phyloP scores from a whole-genome alignment of 2,888 invertebrate species.

The Lissonota sp. region DNA sequence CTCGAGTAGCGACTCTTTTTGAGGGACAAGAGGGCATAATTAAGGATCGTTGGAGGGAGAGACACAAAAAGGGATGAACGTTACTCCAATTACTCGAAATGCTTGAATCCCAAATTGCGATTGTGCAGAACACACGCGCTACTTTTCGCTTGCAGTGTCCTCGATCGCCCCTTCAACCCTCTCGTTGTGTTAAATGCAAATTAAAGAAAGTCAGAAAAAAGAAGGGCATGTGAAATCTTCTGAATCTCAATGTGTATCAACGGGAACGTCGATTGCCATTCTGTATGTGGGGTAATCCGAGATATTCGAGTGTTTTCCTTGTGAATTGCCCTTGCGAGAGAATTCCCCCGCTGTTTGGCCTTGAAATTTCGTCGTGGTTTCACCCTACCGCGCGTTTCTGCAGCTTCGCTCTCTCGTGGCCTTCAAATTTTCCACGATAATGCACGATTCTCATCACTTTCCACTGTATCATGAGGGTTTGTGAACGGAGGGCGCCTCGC shows the following conservation, averaged over 20 bases:
- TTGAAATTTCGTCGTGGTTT: constrained; percentile 73
- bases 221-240: constrained; percentile 42
- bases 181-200: constrained; percentile 51
- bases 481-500: constrained; percentile 6
- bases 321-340: constrained; percentile 44
- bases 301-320: constrained; percentile 42
- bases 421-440: constrained; percentile 20
- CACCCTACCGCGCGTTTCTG: constrained; percentile 51
- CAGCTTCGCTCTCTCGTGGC: constrained; percentile 24
- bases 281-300: constrained; percentile 5
- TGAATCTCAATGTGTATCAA: constrained; percentile 35
- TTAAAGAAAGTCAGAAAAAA: constrained; percentile 20
- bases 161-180: constrained; percentile 28
- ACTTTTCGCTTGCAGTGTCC: constrained; percentile 22
- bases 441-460: constrained; percentile 55
- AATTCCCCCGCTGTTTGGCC: constrained; percentile 66
- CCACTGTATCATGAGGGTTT: constrained; percentile 30
- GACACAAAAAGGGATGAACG: constrained; percentile 42
- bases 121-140: constrained; percentile 34
- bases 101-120: constrained; percentile 50
- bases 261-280: constrained; percentile 5
- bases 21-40: constrained; percentile 29
- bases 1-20: constrained; percentile 30
- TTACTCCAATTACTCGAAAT: constrained; percentile 59
- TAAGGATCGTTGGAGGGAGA: constrained; percentile 13